A percentile compares a stretch with the other conserved stretches of the same genome.
Evolutionary conservation across 2,797 vertebrate genomes (phyloP).

Genomic region (Silurus aristotelis): DNA sequence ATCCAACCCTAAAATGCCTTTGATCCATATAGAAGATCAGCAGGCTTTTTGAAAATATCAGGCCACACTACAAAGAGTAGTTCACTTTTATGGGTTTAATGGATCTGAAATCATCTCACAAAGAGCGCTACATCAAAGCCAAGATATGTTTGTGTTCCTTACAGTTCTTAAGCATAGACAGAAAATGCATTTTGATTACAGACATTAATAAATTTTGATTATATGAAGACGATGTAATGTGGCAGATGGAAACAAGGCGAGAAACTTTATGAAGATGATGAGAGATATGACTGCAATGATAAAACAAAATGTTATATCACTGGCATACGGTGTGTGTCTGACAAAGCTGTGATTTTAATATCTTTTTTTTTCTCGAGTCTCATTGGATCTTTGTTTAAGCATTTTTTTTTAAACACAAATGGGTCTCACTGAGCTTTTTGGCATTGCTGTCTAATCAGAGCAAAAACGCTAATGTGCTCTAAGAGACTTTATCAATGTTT

Average conservation of each 20-base stretch:
- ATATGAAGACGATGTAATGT: background rate
- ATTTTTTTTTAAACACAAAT: slow-evolving; percentile 35
- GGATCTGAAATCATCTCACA: slow-evolving; percentile 4
- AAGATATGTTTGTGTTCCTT: background rate
- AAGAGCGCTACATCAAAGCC: slow-evolving; percentile 17
- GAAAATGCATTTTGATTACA: background rate
- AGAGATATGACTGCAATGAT: background rate
- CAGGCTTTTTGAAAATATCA: slow-evolving; percentile 27
- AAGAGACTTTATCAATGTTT: slow-evolving; percentile 35
- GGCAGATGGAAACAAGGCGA: background rate
- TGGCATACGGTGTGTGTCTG: background rate
- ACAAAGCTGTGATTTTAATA: slow-evolving; percentile 9
- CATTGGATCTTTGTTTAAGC: background rate
- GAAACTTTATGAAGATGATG: background rate
- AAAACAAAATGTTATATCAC: background rate
- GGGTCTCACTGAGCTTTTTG: slow-evolving; percentile 6
- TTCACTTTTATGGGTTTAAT: slow-evolving; percentile 18
- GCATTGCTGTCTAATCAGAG: slow-evolving; percentile 27
- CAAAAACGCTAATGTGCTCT: slow-evolving; percentile 43
- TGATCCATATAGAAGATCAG: slow-evolving; percentile 27
- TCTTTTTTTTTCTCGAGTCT: background rate
- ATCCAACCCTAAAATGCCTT: slow-evolving; percentile 23
- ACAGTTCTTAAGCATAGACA: background rate
- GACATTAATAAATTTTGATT: slow-evolving; percentile 1
- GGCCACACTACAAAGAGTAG: slow-evolving; percentile 23